Conservation (phyloP, 2,113 vertebrate genomes). For the Campylorhamphus procurvoides region DNA sequence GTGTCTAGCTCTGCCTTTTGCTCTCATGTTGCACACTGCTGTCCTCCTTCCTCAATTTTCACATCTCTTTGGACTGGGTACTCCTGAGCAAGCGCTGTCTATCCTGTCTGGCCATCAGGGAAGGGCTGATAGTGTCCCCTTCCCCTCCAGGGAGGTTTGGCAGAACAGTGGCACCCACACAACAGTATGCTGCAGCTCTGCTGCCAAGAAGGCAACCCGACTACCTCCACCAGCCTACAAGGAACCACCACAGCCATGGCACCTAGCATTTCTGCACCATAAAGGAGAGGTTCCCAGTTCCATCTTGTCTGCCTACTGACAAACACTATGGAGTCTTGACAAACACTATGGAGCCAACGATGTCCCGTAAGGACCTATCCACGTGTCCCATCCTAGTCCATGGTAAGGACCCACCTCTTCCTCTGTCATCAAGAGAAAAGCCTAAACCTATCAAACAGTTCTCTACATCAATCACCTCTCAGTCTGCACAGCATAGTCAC, state of each 20-base stretch:
- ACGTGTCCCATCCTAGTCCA: neutral
- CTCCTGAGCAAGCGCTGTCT: neutral
- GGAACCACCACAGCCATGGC: neutral
- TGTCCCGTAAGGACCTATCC: neutral
- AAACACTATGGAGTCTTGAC: neutral
- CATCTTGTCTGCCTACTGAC: neutral
- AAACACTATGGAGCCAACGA: neutral
- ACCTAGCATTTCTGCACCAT: neutral
- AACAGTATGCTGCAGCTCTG: neutral
- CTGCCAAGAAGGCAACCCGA: neutral
- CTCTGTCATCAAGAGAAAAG: neutral
- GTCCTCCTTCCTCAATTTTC: neutral
- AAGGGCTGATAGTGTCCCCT: neutral
- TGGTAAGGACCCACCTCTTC: neutral
- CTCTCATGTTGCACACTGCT: accelerated
- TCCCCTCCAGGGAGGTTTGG: neutral
- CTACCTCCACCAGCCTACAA: neutral
- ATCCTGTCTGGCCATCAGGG: neutral
- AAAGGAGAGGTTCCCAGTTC: neutral
- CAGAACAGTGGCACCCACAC: neutral
- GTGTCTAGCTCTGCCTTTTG: neutral
- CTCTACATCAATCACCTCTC: neutral
- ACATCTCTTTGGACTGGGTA: neutral
- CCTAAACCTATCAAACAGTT: neutral
- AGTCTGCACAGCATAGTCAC: neutral